These are phyloP conservation scores for Rhipidura dahli DNA, from an alignment of 2,113 vertebrate genomes.

Conservation along the genomic window DNA sequence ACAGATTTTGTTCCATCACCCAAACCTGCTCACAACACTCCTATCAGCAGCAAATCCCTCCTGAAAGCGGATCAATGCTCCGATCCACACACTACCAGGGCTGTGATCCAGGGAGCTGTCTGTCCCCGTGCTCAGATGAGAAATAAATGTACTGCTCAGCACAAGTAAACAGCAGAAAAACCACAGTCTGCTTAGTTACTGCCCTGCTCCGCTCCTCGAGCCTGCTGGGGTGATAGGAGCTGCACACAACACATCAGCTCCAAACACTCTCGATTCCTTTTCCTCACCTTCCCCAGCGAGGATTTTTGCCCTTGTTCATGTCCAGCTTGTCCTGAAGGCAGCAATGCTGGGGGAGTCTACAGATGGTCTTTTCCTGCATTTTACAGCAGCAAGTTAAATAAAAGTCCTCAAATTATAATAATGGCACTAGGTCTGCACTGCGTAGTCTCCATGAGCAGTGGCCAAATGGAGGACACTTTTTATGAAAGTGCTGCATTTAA, in stretches of 20 bases:
- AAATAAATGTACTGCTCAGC: not conserved
- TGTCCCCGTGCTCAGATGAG: not conserved
- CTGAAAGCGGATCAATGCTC: not conserved
- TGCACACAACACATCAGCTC: not conserved
- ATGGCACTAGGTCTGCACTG: not conserved
- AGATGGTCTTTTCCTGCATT: not conserved
- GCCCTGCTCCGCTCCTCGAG: not conserved
- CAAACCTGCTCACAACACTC: not conserved
- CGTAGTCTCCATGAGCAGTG: not conserved
- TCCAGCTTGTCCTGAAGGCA: not conserved
- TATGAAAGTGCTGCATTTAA: not conserved
- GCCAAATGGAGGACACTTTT: not conserved
- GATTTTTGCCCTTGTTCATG: not conserved
- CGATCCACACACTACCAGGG: rapidly evolving
- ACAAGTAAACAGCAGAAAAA: not conserved
- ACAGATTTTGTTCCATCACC: not conserved
- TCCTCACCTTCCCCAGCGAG: not conserved
- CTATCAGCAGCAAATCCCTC: not conserved
- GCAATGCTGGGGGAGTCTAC: not conserved
- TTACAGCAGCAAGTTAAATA: not conserved
- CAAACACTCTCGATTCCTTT: rapidly evolving
- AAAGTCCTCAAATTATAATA: not conserved
- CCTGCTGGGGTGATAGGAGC: not conserved
- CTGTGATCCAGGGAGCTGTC: rapidly evolving
- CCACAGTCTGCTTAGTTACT: not conserved